Conservation (phyloP, 2,888 invertebrate species). For the Zaprionus obscuricornis region DNA sequence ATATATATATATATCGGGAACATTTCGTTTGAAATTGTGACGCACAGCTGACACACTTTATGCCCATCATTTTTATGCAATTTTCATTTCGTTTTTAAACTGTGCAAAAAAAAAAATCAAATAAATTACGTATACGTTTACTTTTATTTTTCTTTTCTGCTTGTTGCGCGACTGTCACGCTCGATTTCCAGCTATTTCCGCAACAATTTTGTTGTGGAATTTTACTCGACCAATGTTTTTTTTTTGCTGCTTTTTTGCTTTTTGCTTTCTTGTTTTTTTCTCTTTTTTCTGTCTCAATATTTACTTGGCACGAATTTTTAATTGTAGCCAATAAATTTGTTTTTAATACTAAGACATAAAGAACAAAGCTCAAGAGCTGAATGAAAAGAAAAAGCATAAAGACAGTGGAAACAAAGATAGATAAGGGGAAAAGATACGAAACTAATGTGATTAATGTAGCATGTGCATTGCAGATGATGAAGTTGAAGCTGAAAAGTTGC, state of each 20-base stretch:
- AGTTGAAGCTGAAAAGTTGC: slow-evolving; percentile 1
- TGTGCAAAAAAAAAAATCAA: slow-evolving; percentile 31
- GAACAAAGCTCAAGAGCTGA: slow-evolving; percentile 11
- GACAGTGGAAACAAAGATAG: neutral
- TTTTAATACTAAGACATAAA: slow-evolving; percentile 59
- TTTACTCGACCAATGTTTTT: no score
- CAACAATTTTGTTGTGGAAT: slow-evolving; percentile 25
- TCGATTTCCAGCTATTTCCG: slow-evolving; percentile 67
- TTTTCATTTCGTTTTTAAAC: slow-evolving; percentile 43
- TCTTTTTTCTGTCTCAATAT: slow-evolving; percentile 2
- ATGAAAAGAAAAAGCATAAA: neutral
- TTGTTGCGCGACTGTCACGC: slow-evolving; percentile 45
- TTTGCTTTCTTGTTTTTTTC: slow-evolving; percentile 1
- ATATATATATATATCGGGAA: slow-evolving; percentile 30
- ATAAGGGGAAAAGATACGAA: slow-evolving; percentile 3
- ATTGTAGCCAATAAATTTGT: slow-evolving; percentile 68
- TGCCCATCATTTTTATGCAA: slow-evolving; percentile 40
- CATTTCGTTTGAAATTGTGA: slow-evolving; percentile 56
- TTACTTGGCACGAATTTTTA: slow-evolving; percentile 50
- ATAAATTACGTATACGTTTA: slow-evolving; percentile 35
- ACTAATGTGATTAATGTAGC: slow-evolving; percentile 13
- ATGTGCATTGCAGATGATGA: slow-evolving; percentile 19
- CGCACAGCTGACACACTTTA: slow-evolving; percentile 69
- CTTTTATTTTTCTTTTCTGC: slow-evolving; percentile 3
- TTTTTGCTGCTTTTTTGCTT: neutral